Conservation (phyloP, 1,140 invertebrate genomes). For the Asobara japonica region DNA sequence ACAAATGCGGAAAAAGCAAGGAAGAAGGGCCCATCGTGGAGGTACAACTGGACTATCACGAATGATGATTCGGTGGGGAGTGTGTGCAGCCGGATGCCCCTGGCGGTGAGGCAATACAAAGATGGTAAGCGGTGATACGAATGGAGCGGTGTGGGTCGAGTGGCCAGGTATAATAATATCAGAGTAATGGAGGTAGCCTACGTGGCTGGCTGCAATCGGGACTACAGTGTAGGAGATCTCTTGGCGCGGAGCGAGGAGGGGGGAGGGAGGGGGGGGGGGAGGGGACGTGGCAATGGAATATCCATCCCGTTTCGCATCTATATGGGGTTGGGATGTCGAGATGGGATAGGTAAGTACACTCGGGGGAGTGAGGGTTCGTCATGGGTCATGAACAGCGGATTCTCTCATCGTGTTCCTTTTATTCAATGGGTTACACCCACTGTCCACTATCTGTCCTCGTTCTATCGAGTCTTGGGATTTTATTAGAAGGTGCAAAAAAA, state of each 20-base stretch:
- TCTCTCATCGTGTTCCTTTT: not conserved
- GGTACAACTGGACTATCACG: not conserved
- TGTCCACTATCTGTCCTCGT: too few species aligned
- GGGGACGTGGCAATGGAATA: constrained; percentile 33
- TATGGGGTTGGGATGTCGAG: not conserved
- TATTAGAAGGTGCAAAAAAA: too few species aligned
- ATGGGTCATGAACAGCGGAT: constrained; percentile 43
- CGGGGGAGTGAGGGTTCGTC: constrained; percentile 38
- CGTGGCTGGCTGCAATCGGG: constrained; percentile 34
- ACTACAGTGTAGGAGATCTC: not conserved
- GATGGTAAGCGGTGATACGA: constrained; percentile 50
- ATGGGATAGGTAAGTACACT: constrained; percentile 9
- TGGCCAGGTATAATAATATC: constrained; percentile 57
- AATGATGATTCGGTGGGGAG: not conserved
- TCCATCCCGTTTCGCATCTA: constrained; percentile 20
- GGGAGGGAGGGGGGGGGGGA: too few species aligned
- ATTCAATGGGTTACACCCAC: not conserved
- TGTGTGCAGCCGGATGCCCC: constrained; percentile 2
- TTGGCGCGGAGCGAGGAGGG: too few species aligned
- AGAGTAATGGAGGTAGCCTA: constrained; percentile 56
- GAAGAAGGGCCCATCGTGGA: not conserved
- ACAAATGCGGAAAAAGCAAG: too few species aligned
- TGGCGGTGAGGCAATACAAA: constrained; percentile 34
- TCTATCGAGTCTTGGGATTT: too few species aligned
- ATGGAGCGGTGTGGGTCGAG: constrained; percentile 43